Conservation (phyloP, 2,888 invertebrate genomes). For the Entomobrya multifasciata region DNA sequence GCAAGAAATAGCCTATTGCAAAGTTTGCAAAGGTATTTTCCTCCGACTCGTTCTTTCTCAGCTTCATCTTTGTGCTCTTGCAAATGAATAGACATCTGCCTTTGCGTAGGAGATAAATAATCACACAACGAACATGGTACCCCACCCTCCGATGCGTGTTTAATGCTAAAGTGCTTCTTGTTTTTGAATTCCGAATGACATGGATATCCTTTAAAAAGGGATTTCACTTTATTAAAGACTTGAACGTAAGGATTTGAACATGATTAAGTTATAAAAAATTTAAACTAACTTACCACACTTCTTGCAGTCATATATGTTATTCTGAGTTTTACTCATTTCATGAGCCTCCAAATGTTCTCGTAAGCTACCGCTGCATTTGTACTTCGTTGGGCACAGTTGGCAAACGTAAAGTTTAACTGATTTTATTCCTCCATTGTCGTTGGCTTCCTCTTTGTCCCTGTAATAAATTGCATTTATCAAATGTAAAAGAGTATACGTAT, state of each 20-base stretch:
- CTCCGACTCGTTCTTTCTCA: slow-evolving; percentile 8
- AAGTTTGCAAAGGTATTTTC: slow-evolving; percentile 37
- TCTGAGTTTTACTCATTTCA: slow-evolving; percentile 37
- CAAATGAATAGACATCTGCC: background rate
- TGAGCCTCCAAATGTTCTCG: slow-evolving; percentile 30
- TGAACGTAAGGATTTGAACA: too few relatives aligned
- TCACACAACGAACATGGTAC: slow-evolving; percentile 20
- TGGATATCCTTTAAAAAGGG: slow-evolving; percentile 27
- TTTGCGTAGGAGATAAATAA: background rate
- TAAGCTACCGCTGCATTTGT: background rate
- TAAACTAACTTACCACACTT: slow-evolving; percentile 11
- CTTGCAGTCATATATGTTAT: slow-evolving; percentile 27
- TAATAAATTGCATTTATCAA: too few relatives aligned
- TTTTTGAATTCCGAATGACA: slow-evolving; percentile 18
- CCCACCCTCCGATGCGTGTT: background rate
- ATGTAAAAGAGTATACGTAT: too few relatives aligned
- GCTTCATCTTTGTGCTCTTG: slow-evolving; percentile 3
- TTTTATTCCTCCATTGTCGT: background rate
- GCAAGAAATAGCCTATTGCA: slow-evolving; percentile 31
- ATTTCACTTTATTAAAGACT: too few relatives aligned
- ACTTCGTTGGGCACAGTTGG: slow-evolving; percentile 6
- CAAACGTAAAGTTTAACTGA: background rate
- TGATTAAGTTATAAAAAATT: too few relatives aligned
- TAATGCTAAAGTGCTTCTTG: background rate
- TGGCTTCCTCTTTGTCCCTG: background rate